Evolutionary conservation across 2,113 vertebrate genomes (phyloP).

Genomic region (Ceyx margarethae): DNA sequence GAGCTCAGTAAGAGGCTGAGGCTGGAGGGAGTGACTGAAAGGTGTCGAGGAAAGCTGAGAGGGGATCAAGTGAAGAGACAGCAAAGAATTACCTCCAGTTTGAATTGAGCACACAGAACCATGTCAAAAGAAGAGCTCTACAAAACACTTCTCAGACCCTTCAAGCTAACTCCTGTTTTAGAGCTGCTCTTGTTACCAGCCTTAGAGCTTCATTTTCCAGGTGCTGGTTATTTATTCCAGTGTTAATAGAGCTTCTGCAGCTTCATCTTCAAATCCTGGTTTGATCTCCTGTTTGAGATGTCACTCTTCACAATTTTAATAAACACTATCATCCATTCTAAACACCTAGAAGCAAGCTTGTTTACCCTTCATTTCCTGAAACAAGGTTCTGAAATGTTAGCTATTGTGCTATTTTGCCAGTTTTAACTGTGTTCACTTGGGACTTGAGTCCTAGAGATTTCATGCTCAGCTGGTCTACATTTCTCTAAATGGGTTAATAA

Average conservation of each 20-base stretch:
- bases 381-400: neutral
- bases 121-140: neutral
- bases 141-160: neutral
- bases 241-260: neutral
- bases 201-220: neutral
- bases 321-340: neutral
- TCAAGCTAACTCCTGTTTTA: neutral
- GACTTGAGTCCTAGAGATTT: neutral
- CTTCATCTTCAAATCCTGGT: neutral
- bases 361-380: neutral
- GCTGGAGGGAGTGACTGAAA: neutral
- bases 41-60: neutral
- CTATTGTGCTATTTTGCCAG: neutral
- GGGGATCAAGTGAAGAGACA: neutral
- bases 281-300: constrained; percentile 17
- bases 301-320: neutral
- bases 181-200: neutral
- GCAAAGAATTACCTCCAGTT: neutral
- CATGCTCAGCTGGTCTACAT: neutral
- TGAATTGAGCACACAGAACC: neutral
- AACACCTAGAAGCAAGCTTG: neutral
- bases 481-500: neutral
- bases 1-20: neutral
- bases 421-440: neutral
- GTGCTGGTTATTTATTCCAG: neutral